Percentiles rank a stretch among this genome's conserved stretches.
These are phyloP conservation scores for Galerucella pusilla DNA, from an alignment of 2,888 invertebrate genomes.

Conservation along the genomic window DNA sequence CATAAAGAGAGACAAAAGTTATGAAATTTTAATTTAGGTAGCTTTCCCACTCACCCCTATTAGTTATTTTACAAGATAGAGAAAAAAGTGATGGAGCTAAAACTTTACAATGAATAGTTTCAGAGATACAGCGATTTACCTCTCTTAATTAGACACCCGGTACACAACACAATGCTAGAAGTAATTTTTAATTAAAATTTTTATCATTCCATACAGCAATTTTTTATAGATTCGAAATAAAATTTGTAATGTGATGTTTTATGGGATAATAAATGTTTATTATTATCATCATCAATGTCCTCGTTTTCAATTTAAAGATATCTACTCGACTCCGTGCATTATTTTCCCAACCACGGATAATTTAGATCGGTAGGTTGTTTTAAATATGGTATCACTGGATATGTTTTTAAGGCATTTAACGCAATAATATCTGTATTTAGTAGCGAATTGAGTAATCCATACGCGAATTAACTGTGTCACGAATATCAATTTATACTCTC, in stretches of 20 bases:
- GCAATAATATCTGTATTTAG: not conserved
- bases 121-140: too few species aligned
- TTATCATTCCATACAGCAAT: not conserved
- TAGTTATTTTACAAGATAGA: too few species aligned
- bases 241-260: not conserved
- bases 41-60: too few species aligned
- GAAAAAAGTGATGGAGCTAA: too few species aligned
- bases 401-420: not conserved
- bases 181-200: not conserved
- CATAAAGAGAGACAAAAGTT: too few species aligned
- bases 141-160: too few species aligned
- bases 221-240: not conserved
- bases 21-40: too few species aligned
- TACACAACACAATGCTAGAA: not conserved
- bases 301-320: not conserved
- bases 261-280: not conserved
- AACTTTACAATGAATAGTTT: too few species aligned
- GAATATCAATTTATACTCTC: not conserved
- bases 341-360: not conserved
- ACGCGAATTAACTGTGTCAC: not conserved
- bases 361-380: not conserved
- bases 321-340: not conserved
- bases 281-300: not conserved
- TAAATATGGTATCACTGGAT: not conserved
- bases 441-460: not conserved